Base-by-base conservation (phyloP, 2,888 invertebrate species). In the Mesorhabditis spiculigera region DNA sequence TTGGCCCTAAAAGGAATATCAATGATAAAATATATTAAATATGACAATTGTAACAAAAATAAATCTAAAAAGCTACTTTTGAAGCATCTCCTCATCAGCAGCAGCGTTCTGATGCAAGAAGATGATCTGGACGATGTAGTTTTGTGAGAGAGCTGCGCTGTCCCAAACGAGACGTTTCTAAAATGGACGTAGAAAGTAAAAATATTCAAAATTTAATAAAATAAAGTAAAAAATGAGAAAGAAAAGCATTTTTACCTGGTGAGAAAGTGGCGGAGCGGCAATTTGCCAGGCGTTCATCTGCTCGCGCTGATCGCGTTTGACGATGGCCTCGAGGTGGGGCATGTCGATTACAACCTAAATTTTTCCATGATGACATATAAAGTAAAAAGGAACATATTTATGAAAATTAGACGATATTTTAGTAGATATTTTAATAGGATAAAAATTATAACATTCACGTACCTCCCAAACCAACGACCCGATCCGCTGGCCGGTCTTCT, bases 101-200 rank as follows among this genome's bases (percentile, higher is more conserved):
- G 67, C 68, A n/a, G 61, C 63, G 50, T 78, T 76, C 16, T 81
- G 76, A 66, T 84, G 82, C 4, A 84, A 65, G 69, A 81, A 79
- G 63, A 84, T 73, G 10, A 84, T 68, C 66, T 84, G 82, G 10
- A 84, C 74, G 41, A 76, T 71, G 71, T 84, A 84, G 6, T 69
- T 68, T 5, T 75, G 72, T 0, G 80, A 73, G 5, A 83, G 44
- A 0, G 78, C 78, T 63, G 76, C 75, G 4, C 78, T 78, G 66
- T 81, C 81, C 81, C 81, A 81, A 6, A 78, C 75, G 4, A 78
- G 69, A 5, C 81, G 73, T 68, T 81, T 79, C 78, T 77, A 10
- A 10, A 6, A 13, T 50, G 6, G 6, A 50, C 13, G 6, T 50
- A 50, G 6, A 50, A 10, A 50, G n/a, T 50, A 10, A 50, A 13